Conservation (phyloP, 2,888 invertebrate genomes). For the Caenorhabditis imperialis region DNA sequence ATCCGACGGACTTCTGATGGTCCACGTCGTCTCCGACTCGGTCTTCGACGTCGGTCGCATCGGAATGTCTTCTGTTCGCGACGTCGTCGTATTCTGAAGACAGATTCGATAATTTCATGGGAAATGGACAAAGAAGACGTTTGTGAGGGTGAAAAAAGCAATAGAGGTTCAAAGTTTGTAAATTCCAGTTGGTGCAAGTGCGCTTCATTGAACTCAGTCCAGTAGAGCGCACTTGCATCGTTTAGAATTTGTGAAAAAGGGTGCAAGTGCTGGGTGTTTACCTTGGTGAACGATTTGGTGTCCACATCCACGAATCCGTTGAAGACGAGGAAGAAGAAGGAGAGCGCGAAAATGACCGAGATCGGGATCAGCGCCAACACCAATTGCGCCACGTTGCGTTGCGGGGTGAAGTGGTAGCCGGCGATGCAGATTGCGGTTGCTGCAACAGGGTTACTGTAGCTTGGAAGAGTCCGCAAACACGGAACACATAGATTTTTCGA, state of each 20-base stretch:
- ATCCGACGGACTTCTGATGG: constrained; percentile 15
- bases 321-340: constrained; percentile 50
- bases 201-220: too few species aligned
- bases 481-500: too few species aligned
- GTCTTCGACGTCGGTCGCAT: constrained; percentile 45
- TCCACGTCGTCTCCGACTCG: constrained; percentile 40
- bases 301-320: constrained; percentile 33
- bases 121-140: background rate
- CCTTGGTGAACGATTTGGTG: constrained; percentile 45
- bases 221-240: too few species aligned
- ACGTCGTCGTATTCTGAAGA: constrained; percentile 16
- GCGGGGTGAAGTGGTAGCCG: constrained; percentile 51
- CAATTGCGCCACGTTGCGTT: constrained; percentile 34
- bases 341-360: constrained; percentile 40
- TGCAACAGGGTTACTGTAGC: constrained; percentile 28
- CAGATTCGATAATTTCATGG: background rate
- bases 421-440: constrained; percentile 64
- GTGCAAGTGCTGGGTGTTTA: background rate
- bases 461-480: background rate
- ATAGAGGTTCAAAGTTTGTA: constrained; percentile 2
- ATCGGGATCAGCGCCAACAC: constrained; percentile 54
- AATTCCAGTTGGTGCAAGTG: constrained; percentile 1
- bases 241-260: too few species aligned
- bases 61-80: constrained; percentile 40
- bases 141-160: background rate